Percentiles rank a stretch among this genome's conserved stretches.
phyloP scores from a whole-genome alignment of 2,797 vertebrate species.

The Acestrorhynchus altus region DNA sequence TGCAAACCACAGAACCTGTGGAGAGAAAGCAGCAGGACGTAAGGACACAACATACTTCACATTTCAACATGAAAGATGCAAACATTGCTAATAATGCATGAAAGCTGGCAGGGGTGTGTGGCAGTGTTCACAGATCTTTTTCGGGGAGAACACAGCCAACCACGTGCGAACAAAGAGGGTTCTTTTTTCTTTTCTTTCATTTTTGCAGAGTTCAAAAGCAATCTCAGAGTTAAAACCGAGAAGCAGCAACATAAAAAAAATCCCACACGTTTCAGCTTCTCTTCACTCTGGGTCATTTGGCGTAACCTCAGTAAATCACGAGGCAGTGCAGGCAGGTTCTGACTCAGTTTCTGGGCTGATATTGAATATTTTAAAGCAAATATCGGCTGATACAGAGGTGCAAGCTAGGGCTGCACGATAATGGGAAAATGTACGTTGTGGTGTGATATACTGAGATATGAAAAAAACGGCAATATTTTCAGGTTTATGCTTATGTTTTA shows the following conservation, averaged over 20 bases:
- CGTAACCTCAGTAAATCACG: too few relatives aligned
- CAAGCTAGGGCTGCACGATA: too few relatives aligned
- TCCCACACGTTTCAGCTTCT: background rate
- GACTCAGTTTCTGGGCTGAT: too few relatives aligned
- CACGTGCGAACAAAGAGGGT: background rate
- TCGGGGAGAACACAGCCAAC: background rate
- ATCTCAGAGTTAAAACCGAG: background rate
- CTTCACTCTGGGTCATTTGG: background rate
- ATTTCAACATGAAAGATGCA: background rate
- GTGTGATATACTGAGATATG: too few relatives aligned
- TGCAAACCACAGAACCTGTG: slow-evolving; percentile 73
- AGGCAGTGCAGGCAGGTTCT: too few relatives aligned
- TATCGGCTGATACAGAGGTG: too few relatives aligned
- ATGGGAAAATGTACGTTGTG: too few relatives aligned
- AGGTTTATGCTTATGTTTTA: too few relatives aligned
- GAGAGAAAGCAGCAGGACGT: slow-evolving; percentile 41
- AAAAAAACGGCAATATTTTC: too few relatives aligned
- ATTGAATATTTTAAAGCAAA: too few relatives aligned
- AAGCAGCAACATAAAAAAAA: background rate
- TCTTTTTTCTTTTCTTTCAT: background rate
- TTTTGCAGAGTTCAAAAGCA: background rate
- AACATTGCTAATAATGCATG: slow-evolving; percentile 7
- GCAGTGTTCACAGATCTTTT: background rate
- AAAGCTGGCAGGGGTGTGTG: background rate
- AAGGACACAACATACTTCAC: background rate